Base-by-base conservation (phyloP, 2,888 invertebrate species). In the Hirtodrosophila duncani region DNA sequence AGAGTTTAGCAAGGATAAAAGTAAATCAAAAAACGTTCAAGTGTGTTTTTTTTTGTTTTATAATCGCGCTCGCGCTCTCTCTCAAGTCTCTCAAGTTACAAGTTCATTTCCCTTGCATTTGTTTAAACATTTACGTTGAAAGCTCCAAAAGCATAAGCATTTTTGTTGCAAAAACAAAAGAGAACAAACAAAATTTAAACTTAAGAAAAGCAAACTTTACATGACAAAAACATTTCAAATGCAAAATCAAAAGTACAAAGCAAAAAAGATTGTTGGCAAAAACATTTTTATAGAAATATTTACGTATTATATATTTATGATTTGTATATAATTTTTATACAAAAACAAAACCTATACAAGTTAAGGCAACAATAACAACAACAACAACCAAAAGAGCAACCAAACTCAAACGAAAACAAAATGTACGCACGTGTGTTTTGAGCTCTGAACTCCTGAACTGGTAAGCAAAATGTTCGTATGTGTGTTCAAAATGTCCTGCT, bases 211-310 rank as follows among this genome's bases (percentile, higher is more conserved):
- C 1, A 20, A 43, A 55, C 27, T 21, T 37, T 31, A 24, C 23
- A 20, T 38, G 37, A 14, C 16, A 38, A 16, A 24, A 26, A 26
- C 26, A 55, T 46, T 70, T 72, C 61, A 69, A 72, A 67, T 57
- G 53, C 52, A 70, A 74, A 74, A 78, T 74, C 78, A 70, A 74
- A 74, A 74, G 79, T 74, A 78, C 79, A 74, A 74, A 74, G 75
- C 56, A 74, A 62, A 77, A 61, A 72, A 78, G 75, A 74, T 74
- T 78, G 72, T 74, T 74, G 72, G 72, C 78, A 74, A n/a, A n/a
- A n/a, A 74, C 75, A 67, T 74, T 74, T 74, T 74, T 78, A 72
- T 70, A 78, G 66, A 39, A 60, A 60, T 59, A 38, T 24, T 30
- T 37, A 36, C 30, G 37, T 56, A 52, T 59, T 46, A 53, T 64